Base-by-base conservation (phyloP, 2,888 invertebrate genomes). In the Drosophila pseudotalamancana region DNA sequence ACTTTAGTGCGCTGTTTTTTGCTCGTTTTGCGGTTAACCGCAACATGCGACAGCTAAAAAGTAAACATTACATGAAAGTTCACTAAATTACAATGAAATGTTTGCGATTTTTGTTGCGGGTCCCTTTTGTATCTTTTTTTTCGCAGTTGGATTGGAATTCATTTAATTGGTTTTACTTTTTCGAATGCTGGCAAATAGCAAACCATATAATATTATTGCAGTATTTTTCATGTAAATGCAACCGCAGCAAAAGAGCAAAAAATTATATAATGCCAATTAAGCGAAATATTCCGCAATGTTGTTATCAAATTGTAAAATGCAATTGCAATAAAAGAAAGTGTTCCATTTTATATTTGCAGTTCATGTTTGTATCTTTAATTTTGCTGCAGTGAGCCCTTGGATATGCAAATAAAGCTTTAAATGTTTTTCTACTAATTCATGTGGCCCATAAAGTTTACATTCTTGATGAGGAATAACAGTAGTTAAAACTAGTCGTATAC, bases 201-300 rank as follows among this genome's bases (percentile, higher is more conserved):
- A 77, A 54, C 65, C 55, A 69, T 77, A 46, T 60, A 49, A 60
- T 60, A 69, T 57, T 57, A 35, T 56, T 21, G 39, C 18, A 37
- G 31, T 5, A 31, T 50, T 61, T 57, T 46, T 55, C 32, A 42
- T 46, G 9, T 27, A 50, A 50, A 43, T 23, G 57, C 32, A 49
- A 82, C 79, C 65, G 32, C 79, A 81, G 25, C 9, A n/a, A 11
- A 23, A n/a, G 16, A 9, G 50, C 1, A 43, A 66, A 48, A 50
- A 34, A 57, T 48, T 51, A 55, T 42, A 63, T 67, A 64, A 77
- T 73, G 77, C 74, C 87, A 81, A 87, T 80, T 71, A 64, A 77
- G 46, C 31, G 49, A 65, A 61, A 48, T 56, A 69, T 45, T 56
- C 37, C 56, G 39, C 64, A 62, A 46, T 63, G 64, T 43, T 60